Conservation (phyloP, 1,140 invertebrate genomes). For the Wiebesia pumilae region DNA sequence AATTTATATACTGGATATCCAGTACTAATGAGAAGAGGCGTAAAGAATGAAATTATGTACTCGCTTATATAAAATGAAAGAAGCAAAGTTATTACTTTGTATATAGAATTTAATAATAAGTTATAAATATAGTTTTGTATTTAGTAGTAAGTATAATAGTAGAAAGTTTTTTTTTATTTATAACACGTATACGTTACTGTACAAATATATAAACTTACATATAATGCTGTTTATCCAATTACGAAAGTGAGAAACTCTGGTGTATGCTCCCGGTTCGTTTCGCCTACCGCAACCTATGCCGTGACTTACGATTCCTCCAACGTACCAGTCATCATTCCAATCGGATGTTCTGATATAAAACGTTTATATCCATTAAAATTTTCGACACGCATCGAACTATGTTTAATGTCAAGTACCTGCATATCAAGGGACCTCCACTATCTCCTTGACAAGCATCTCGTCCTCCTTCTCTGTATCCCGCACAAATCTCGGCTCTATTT, state of each 20-base stretch:
- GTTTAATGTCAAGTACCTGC: constrained; percentile 66
- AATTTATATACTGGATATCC: too few relatives aligned
- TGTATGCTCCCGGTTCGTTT: constrained; percentile 88
- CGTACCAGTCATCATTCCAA: constrained; percentile 80
- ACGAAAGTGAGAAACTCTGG: constrained; percentile 82
- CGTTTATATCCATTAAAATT: background rate
- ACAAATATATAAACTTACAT: constrained; percentile 62
- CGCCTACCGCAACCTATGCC: constrained; percentile 87
- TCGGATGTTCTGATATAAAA: constrained; percentile 73
- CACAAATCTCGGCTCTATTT: constrained; percentile 82
- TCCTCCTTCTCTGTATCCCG: constrained; percentile 83
- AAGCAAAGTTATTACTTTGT: too few relatives aligned
- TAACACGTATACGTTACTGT: too few relatives aligned
- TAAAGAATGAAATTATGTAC: too few relatives aligned
- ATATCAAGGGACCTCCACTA: constrained; percentile 86
- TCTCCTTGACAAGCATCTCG: constrained; percentile 89
- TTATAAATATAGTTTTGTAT: too few relatives aligned
- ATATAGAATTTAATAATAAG: too few relatives aligned
- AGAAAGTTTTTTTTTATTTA: too few relatives aligned
- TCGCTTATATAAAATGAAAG: too few relatives aligned
- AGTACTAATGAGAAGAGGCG: too few relatives aligned
- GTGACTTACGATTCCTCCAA: constrained; percentile 86
- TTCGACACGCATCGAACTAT: background rate
- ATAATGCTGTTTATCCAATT: constrained; percentile 82
- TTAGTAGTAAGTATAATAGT: too few relatives aligned